Base-by-base conservation (phyloP, 2,888 invertebrate genomes). In the Stictocephala bisonia region DNA sequence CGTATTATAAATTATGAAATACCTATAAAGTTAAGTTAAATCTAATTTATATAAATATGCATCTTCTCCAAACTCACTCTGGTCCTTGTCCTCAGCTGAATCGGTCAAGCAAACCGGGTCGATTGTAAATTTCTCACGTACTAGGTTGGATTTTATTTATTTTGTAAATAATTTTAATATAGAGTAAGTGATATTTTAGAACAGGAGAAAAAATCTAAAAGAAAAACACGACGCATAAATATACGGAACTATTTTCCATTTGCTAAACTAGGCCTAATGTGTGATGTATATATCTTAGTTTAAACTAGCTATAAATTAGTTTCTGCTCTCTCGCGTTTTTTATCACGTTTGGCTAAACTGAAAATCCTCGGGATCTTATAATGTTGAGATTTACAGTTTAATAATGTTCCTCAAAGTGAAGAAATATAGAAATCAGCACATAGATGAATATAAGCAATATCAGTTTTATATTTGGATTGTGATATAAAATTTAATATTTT, bases 1-100 rank as follows among this genome's bases (percentile, higher is more conserved):
- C 58, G 70, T 71, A 71, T 58, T 71, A 71, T 71, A 71, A 44
- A 71, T 71, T 64, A 71, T 69, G 27, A 71, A 56, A 58, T 71
- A 71, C 58, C 41, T 71, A 44, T 58, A 71, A 40, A 58, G 27
- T 71, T 58, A 71, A 58, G 58, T 71, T 35, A 50, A 50, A 69
- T 69, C 35, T 53, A 69, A 31, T 64, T 64, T 64, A 64, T 64
- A 64, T 64, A 64, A 64, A 64, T 69, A 69, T 22, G 69, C 69
- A 69, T 69, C 69, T 56, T 18, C n/a, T 69, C 40, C 35, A 35
- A 31, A 51, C 31, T 31, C 69, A 51, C 68, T 69, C 41, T 56
- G 56, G 24, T 50, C 35, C 56, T 41, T 24, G 64, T 40, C 35
- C 40, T 70, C 44, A 58, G 58, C 58, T 58, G 70, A 71, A 71